These are phyloP conservation scores for Syncerus caffer DNA, from an alignment of 2,797 vertebrate genomes.

Conservation along the genomic window DNA sequence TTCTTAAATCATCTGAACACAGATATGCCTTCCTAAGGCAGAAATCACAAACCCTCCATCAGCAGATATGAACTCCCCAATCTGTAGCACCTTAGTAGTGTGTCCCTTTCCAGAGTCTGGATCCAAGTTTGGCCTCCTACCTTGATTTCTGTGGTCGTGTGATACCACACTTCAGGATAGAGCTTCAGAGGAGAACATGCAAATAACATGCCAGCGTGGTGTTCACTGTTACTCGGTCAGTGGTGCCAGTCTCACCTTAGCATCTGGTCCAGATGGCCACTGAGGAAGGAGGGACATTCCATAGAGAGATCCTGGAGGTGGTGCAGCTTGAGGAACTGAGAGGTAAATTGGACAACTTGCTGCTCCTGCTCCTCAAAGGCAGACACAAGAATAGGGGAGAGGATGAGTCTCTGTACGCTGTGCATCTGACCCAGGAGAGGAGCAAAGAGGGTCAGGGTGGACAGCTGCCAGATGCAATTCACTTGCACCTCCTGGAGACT, in stretches of 20 bases:
- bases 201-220: rapidly evolving
- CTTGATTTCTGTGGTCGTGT: neutral
- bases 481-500: neutral
- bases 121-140: too few relatives aligned
- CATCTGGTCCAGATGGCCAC: neutral
- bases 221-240: rapidly evolving
- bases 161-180: neutral
- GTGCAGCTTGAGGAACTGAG: neutral
- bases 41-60: neutral
- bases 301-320: neutral
- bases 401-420: neutral
- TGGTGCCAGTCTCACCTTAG: neutral
- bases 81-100: too few relatives aligned
- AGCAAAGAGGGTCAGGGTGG: neutral
- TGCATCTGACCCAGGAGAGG: neutral
- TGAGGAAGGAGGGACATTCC: neutral
- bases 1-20: too few relatives aligned
- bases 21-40: neutral
- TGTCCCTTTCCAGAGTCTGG: neutral
- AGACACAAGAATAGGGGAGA: rapidly evolving
- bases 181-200: neutral
- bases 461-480: rapidly evolving
- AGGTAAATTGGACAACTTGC: rapidly evolving
- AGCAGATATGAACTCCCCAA: rapidly evolving
- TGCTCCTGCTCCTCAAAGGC: neutral